Evolutionary conservation across 92 coral and sea anemone genomes (phyloP), one percentile per base, ranked within the genome.

Genomic region (Micromussa lordhowensis): DNA sequence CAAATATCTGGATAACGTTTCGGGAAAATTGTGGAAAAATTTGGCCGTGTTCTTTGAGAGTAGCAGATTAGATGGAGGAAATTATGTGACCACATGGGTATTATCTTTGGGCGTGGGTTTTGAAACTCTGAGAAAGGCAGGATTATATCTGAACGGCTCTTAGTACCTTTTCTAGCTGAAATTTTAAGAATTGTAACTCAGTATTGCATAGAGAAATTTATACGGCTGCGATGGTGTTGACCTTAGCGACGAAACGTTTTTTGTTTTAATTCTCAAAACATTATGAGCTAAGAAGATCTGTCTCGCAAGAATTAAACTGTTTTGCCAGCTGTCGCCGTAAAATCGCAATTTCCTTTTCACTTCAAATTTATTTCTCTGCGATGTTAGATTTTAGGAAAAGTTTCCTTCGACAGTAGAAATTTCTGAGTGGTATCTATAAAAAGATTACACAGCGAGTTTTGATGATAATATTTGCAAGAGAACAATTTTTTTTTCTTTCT

Each of bases 291-390:
- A 75, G 85, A 83, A 85, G 82, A 75, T 44, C 80, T 84, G 82
- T 85, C 88, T 85, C 75, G 75, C 54, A 35, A 79, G 84, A 82
- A 91, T 78, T 74, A 79, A 58, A 18, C 59, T 88, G 94, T 91
- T 91, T 83, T 88, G n/a, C 55, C 91, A 91, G 94, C 91, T 91
- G 94, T 73, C 80, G 40, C 78, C 31, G 82, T 70, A 77, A 91
- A 77, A 90, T 83, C 58, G 91, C 91, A 88, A 91, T 88, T 88
- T 91, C 86, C 89, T 91, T 66, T 71, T 9, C 83, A 15, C 70
- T 48, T 24, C 15, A 21, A 31, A 49, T 51, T n/a, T 22, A 28
- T 36, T 61, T 86, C n/a, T 64, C 74, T 54, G 48, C 4, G 49
- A 59, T 38, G 68, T 54, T 55, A 57, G 36, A 61, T 77, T 53